phyloP scores from a whole-genome alignment of 23 tunicate species.

The Phallusia fumigata region DNA sequence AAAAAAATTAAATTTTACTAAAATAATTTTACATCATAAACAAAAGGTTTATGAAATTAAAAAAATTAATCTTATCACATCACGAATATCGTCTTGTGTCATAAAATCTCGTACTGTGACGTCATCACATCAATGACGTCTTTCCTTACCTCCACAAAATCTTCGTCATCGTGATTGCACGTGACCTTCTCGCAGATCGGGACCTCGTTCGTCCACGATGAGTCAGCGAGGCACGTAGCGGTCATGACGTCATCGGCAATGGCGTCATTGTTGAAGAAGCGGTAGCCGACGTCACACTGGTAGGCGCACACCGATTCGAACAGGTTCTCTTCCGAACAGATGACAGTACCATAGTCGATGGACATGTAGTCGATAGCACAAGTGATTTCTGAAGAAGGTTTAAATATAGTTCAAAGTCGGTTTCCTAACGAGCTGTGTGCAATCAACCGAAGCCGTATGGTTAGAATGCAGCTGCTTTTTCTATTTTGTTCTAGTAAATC shows the following conservation, averaged over 20 bases:
- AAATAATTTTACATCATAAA: too few relatives aligned
- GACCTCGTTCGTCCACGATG: slow-evolving; percentile 36
- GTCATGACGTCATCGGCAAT: slow-evolving; percentile 19
- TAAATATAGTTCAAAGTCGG: not conserved
- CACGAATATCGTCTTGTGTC: too few relatives aligned
- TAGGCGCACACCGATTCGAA: slow-evolving; percentile 60
- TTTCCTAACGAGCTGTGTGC: not conserved
- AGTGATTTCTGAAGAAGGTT: slow-evolving; percentile 38
- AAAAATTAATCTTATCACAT: too few relatives aligned
- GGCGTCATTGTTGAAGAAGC: slow-evolving; percentile 31
- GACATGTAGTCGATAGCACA: slow-evolving; percentile 52
- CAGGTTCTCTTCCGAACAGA: slow-evolving; percentile 54
- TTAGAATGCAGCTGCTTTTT: too few relatives aligned
- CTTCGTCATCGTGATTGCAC: slow-evolving; percentile 52
- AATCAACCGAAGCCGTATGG: too few relatives aligned
- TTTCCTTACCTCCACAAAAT: slow-evolving; percentile 28
- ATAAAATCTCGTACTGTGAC: too few relatives aligned
- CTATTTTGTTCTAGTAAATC: too few relatives aligned
- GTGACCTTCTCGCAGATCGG: slow-evolving; percentile 79
- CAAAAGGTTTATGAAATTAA: too few relatives aligned
- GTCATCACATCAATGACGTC: too few relatives aligned
- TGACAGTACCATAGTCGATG: slow-evolving; percentile 37
- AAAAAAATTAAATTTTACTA: too few relatives aligned
- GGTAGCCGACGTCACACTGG: slow-evolving; percentile 45
- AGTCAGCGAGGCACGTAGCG: slow-evolving; percentile 38